Evolutionary conservation across 1,140 invertebrate genomes (phyloP).

Genomic region (Hylyphantes graminicola): DNA sequence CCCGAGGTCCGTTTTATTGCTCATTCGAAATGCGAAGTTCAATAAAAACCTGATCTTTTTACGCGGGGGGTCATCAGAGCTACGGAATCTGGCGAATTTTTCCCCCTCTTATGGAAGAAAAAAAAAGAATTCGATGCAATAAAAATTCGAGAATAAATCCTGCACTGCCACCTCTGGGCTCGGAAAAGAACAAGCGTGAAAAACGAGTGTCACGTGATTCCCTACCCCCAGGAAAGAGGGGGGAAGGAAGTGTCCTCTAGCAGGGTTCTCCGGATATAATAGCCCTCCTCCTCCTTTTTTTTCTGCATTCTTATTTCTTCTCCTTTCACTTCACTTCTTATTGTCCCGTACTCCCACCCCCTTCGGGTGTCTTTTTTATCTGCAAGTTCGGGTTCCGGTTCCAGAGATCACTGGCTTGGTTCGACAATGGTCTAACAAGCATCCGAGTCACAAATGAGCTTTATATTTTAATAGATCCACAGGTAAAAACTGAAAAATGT

Average conservation of each 20-base stretch:
- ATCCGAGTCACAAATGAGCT: too few species aligned
- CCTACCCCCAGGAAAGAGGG: slow-evolving; percentile 29
- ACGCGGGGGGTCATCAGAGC: slow-evolving; percentile 18
- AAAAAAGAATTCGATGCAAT: slow-evolving; percentile 36
- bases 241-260: slow-evolving; percentile 54
- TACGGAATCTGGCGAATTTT: slow-evolving; percentile 35
- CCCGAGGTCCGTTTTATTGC: slow-evolving; percentile 47
- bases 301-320: slow-evolving; percentile 14
- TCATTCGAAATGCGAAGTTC: slow-evolving; percentile 55
- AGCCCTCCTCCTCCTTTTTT: slow-evolving; percentile 30
- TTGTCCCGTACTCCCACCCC: not conserved
- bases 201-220: slow-evolving; percentile 56
- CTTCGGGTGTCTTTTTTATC: slow-evolving; percentile 36
- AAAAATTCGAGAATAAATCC: slow-evolving; percentile 55
- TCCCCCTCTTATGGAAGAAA: not conserved
- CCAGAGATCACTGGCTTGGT: slow-evolving; percentile 5
- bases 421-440: too few species aligned
- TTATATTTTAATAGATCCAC: too few species aligned
- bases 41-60: slow-evolving; percentile 55
- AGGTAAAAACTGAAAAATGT: too few species aligned
- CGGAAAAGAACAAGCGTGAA: slow-evolving; percentile 56
- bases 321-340: slow-evolving; percentile 25
- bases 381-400: slow-evolving; percentile 50
- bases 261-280: slow-evolving; percentile 50
- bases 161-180: slow-evolving; percentile 17